phyloP scores from a whole-genome alignment of 2,888 invertebrate species.

The Leuctra nigra region DNA sequence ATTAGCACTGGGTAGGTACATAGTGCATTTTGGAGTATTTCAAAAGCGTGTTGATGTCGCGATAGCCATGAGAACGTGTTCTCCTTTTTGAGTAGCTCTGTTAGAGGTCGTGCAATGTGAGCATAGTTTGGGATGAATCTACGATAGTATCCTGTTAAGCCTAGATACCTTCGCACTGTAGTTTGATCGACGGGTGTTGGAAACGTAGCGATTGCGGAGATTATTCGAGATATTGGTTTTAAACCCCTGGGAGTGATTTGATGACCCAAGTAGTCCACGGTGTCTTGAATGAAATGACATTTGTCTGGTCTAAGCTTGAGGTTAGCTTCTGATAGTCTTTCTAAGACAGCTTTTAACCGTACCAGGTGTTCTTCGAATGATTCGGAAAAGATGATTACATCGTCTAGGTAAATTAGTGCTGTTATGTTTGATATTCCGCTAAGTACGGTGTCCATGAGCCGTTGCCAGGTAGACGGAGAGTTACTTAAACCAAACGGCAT shows the following conservation, averaged over 20 bases:
- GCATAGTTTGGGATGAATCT: conserved; percentile 30
- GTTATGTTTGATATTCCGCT: not conserved
- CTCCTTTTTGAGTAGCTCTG: not conserved
- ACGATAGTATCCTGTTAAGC: conserved; percentile 29
- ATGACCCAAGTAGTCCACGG: conserved; percentile 30
- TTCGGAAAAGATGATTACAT: conserved; percentile 27
- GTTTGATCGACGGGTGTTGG: conserved; percentile 28
- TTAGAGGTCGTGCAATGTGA: conserved; percentile 20
- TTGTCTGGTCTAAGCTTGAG: conserved; percentile 30
- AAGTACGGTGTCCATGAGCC: conserved; percentile 1
- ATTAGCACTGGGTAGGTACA: not conserved
- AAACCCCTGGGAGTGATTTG: conserved; percentile 27
- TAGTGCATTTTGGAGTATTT: not conserved
- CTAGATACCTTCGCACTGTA: conserved; percentile 30
- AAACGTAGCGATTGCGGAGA: conserved; percentile 27
- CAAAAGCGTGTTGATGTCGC: conserved; percentile 9
- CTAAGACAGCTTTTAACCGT: conserved; percentile 24
- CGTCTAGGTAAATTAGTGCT: conserved; percentile 28
- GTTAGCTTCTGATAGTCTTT: conserved; percentile 22
- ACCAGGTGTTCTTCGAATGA: conserved; percentile 23
- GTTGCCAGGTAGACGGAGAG: conserved; percentile 6
- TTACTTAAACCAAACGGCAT: conserved; percentile 16
- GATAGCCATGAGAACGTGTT: conserved; percentile 6
- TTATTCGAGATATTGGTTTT: conserved; percentile 29
- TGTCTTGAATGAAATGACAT: conserved; percentile 28